phyloP scores from a whole-genome alignment of 2,888 invertebrate species.

The Campoletis raptor region DNA sequence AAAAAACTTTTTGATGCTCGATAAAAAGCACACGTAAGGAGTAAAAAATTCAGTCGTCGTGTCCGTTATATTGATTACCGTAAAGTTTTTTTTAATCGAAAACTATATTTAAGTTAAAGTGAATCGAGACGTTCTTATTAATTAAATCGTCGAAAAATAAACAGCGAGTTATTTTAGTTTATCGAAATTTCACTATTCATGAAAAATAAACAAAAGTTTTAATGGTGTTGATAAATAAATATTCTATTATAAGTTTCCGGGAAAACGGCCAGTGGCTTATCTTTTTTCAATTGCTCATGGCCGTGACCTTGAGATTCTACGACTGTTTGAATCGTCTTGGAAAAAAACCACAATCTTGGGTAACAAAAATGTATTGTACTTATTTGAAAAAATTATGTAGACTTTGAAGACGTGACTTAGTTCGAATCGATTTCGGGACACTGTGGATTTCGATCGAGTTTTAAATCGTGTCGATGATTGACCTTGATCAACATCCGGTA shows the following conservation, averaged over 20 bases:
- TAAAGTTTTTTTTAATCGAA: neutral
- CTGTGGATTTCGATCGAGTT: neutral
- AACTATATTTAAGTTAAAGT: neutral
- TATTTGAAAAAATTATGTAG: neutral
- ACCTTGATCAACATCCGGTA: slow-evolving; percentile 30
- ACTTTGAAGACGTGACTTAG: neutral
- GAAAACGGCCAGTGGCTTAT: neutral
- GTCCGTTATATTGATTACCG: neutral
- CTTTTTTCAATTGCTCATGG: neutral
- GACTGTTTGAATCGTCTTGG: neutral
- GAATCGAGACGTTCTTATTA: neutral
- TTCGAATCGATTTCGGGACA: neutral
- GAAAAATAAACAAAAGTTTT: neutral
- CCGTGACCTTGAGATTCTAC: neutral
- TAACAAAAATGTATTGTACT: neutral
- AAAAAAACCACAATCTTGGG: neutral
- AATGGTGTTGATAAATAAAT: neutral
- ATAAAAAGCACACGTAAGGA: slow-evolving; percentile 2
- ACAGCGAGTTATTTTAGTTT: neutral
- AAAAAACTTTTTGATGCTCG: slow-evolving; percentile 20
- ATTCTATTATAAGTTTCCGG: neutral
- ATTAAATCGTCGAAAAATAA: neutral
- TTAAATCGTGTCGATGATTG: slow-evolving; percentile 18
- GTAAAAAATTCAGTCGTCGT: slow-evolving; percentile 2
- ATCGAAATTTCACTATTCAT: neutral